phyloP scores from a whole-genome alignment of 2,113 vertebrate species.

The Spheniscus mendiculus region DNA sequence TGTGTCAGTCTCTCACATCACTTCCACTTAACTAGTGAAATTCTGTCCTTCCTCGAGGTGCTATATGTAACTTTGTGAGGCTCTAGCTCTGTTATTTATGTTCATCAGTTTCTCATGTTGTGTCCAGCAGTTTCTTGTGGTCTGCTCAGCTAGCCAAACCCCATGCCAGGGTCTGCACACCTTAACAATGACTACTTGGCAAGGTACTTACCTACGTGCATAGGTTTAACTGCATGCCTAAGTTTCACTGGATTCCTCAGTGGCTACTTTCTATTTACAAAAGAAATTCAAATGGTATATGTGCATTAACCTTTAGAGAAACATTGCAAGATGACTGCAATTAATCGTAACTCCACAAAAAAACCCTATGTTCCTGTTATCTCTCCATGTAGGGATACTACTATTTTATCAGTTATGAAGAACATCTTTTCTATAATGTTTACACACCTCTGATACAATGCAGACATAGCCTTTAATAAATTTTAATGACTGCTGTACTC shows the following conservation, averaged over 20 bases:
- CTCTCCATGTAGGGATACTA: not conserved
- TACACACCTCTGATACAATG: not conserved
- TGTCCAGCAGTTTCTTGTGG: not conserved
- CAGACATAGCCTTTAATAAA: not conserved
- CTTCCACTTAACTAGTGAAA: not conserved
- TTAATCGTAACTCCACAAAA: not conserved
- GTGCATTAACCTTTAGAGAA: not conserved
- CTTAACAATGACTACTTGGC: not conserved
- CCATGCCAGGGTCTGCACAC: not conserved
- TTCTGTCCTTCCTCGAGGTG: not conserved
- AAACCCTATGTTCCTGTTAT: fast-evolving
- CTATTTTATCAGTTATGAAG: not conserved
- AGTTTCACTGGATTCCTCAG: not conserved
- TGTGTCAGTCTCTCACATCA: not conserved
- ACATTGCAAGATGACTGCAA: not conserved
- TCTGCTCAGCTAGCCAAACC: not conserved
- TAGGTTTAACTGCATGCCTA: not conserved
- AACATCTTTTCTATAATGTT: not conserved
- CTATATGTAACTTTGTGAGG: not conserved
- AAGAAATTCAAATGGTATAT: not conserved
- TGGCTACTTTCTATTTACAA: not conserved
- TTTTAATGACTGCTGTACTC: not conserved
- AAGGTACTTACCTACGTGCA: not conserved
- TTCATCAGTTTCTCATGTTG: not conserved
- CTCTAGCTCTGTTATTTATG: not conserved